Conservation (phyloP, 2,888 invertebrate genomes). For the Lasioglossum pauxillum region DNA sequence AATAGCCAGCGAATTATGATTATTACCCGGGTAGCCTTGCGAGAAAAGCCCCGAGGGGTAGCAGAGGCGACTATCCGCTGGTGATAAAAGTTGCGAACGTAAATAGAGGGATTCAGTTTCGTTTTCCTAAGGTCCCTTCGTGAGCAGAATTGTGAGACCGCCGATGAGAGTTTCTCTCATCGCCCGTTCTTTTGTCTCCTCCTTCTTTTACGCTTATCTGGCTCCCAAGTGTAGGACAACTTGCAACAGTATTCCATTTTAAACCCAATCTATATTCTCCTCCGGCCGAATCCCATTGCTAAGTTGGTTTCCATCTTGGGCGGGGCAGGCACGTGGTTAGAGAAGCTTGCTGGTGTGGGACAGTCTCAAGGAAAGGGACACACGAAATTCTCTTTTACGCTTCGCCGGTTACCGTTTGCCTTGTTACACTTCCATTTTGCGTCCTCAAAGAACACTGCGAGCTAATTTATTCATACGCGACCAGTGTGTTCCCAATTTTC, state of each 20-base stretch:
- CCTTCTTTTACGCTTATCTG: conserved; percentile 46
- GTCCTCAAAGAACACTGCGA: neutral
- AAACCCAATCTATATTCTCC: conserved; percentile 71
- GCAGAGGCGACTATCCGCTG: conserved; percentile 58
- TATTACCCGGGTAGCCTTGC: conserved; percentile 74
- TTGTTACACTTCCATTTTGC: conserved; percentile 17
- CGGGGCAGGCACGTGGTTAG: neutral
- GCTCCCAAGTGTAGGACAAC: conserved; percentile 56
- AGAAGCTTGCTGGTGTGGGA: neutral
- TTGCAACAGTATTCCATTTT: conserved; percentile 68
- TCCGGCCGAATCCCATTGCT: conserved; percentile 52
- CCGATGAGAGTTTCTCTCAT: conserved; percentile 72
- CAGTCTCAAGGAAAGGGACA: conserved; percentile 8
- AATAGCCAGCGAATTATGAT: conserved; percentile 80
- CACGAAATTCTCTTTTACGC: conserved; percentile 54
- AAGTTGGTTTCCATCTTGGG: conserved; percentile 64
- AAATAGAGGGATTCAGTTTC: conserved; percentile 79
- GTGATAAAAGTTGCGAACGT: conserved; percentile 79
- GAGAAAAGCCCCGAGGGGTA: conserved; percentile 56
- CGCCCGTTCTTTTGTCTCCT: conserved; percentile 45
- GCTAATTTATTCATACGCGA: conserved; percentile 38
- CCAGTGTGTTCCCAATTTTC: conserved; percentile 29
- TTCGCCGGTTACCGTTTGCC: neutral
- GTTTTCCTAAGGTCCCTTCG: conserved; percentile 75
- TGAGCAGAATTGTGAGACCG: conserved; percentile 73